Evolutionary conservation across 2,797 vertebrate genomes (phyloP), one percentile per base, ranked within the genome.

Genomic region (Buceros bicornis): DNA sequence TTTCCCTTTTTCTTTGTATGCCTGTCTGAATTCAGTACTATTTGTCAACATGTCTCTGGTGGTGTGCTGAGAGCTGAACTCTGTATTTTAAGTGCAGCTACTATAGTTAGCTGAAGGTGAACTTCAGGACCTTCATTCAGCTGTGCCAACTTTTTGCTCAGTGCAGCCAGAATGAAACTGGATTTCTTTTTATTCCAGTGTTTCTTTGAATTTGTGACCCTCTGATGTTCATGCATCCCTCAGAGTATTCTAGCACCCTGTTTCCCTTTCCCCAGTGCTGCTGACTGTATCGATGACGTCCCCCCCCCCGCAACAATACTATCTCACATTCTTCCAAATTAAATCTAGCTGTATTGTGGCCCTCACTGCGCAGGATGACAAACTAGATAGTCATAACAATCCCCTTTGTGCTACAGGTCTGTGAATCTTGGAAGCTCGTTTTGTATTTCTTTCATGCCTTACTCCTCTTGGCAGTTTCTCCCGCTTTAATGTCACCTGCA

Each of bases 391-490:
- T 95, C 83, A 40, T 66, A 82, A 53, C 2, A 1, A 56, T 84
- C 48, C 64, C 42, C 89, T 85, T 56, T 73, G 35, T 76, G 35
- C 61, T 87, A 54, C 56, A 80, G 45, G 43, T 72, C 70, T 87
- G 3, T 71, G 78, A 87, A 58, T 93, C 71, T 82, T 92, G 51
- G 89, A 90, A 89, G 51, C 60, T 91, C 22, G 6, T 80, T 96
- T 80, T 77, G 16, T 76, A 56, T 93, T 94, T 93, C 83, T 90
- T 95, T 92, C 60, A 73, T 87, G 70, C 67, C 56, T 96, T 96
- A 73, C 81, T 94, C 90, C 64, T 94, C 78, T 77, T 89, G 78
- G 74, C 48, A 80, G 64, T 89, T 96, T 82, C 37, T 92, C 60
- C 31, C 2, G 10, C 71, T 96, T 92, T 82, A 80, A 82, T 80